Base-by-base conservation (phyloP, 2,113 vertebrate genomes). In the Psephotus haematonotus region DNA sequence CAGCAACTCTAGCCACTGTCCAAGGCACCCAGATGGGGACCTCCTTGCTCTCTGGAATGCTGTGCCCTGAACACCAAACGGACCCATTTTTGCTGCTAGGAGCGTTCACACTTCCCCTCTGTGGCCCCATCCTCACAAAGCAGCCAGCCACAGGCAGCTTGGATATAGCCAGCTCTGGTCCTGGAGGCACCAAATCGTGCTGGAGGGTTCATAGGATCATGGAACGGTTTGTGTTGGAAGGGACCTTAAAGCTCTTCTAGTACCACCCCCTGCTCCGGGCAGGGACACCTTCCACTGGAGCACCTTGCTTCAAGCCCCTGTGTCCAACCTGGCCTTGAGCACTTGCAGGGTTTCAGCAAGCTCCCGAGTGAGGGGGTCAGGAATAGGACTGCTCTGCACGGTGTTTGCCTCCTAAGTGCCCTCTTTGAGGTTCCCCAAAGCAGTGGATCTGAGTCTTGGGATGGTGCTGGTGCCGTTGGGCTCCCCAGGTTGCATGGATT, bases 171-270 rank as follows among this genome's bases (percentile, higher is more conserved):
- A 3, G 28, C 2, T 84, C 52, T 37, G 70, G 41, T 67, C 59
- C 0, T 0, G 33, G 37, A 47, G 47, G 33, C n/a, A 81, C 27
- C 31, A 23, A 62, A 19, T 59, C 0, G 0, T 19, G 43, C 49
- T 53, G 59, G 52, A 79, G 17, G 47, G 44, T 71, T 57, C 55
- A 57, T 57, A 57, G 55, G 17, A 57, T 33, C 19, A 13, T 22
- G 31, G 53, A 33, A 20, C 1, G 12, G 31, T 57, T 57, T 57
- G 31, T 6, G 19, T n/a, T 33, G 53, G 31, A 59, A 59, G 33
- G 55, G 33, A n/a, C 55, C 55, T 59, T 10, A n/a, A 59, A 59
- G 20, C 8, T 59, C 55, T 1, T 23, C 20, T 20, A n/a, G 19
- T 6, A 10, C 20, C 33, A 59, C 14, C 55, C 6, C 33, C 55